Evolutionary conservation across 1,140 invertebrate genomes (phyloP), one percentile per base, ranked within the genome.

Genomic region (Stegodyphus mimosarum): DNA sequence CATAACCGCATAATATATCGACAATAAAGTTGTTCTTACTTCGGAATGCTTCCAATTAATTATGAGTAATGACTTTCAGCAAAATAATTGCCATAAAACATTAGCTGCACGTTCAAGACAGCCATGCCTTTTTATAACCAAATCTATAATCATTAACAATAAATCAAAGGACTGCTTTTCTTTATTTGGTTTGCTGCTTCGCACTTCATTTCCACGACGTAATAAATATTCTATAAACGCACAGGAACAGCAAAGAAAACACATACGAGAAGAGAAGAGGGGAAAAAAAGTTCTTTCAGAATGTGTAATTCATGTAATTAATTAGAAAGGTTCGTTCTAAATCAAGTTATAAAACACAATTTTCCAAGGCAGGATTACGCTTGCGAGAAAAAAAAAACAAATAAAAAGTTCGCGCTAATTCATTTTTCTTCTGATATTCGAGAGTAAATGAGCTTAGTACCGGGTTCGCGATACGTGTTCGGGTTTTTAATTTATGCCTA

Each of bases 101-200:
- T 83, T 83, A 67, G 69, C 72, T 83, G 75, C 72, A 83, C 69
- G 71, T 53, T 83, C 71, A 11, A 50, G n/a, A 55, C 60, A 17
- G 81, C 75, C 81, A 69, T 83, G 81, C 33, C 33, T 33, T 83
- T 83, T 83, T 83, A 75, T 72, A 83, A 75, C 81, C 75, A 83
- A 83, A 83, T 83, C 81, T 83, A 83, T 83, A 83, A 83, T 83
- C 81, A 83, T 83, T 83, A 83, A 83, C 81, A 75, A 83, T 83
- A 83, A 83, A 83, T 83, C 81, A 83, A 83, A 52, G 7, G 18
- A 49, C 55, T 67, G 67, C 71, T 75, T 11, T 69, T 15, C 48
- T 55, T 67, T 53, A 11, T 69, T 75, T 79, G 52, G 64, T 15
- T 52, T 55, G 51, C 17, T 51, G 6, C 10, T 53, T 75, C 75